These are phyloP conservation scores for Hyposmocoma kahamanoa DNA, from an alignment of 1,140 invertebrate species.

Conservation along the genomic window DNA sequence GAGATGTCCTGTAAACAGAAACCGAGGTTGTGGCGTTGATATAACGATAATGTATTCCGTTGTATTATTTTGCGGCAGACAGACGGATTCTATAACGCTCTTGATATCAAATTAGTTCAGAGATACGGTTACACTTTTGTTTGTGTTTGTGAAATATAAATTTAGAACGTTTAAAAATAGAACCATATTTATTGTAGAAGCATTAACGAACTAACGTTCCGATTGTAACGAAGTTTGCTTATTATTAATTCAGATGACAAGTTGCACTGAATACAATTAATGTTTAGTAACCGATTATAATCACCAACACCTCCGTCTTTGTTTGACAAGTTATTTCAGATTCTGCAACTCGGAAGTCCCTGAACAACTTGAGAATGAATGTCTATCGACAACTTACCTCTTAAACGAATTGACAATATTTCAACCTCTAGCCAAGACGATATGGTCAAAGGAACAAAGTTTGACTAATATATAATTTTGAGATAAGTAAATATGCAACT, in stretches of 20 bases:
- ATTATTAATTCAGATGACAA: background rate
- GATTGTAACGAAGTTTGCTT: no score
- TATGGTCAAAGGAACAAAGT: constrained; percentile 58
- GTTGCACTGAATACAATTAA: background rate
- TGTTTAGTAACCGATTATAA: background rate
- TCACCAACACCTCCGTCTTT: background rate
- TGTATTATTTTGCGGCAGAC: constrained; percentile 53
- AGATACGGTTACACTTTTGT: background rate
- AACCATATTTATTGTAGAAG: no score
- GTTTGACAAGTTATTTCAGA: background rate
- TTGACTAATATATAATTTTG: no score
- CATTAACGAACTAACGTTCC: no score
- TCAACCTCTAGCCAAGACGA: constrained; percentile 19
- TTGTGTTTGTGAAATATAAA: background rate
- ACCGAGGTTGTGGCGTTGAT: constrained; percentile 39
- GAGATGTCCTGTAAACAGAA: constrained; percentile 10
- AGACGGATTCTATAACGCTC: constrained; percentile 38
- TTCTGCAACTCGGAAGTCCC: background rate
- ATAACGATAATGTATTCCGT: constrained; percentile 55
- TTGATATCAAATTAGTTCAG: constrained; percentile 34
- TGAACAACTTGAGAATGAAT: constrained; percentile 6
- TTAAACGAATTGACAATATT: constrained; percentile 44
- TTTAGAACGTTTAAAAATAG: background rate
- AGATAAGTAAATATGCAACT: no score
- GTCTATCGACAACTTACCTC: constrained; percentile 47